Conservation (phyloP, 2,113 vertebrate species). For the Aramus guarauna region DNA sequence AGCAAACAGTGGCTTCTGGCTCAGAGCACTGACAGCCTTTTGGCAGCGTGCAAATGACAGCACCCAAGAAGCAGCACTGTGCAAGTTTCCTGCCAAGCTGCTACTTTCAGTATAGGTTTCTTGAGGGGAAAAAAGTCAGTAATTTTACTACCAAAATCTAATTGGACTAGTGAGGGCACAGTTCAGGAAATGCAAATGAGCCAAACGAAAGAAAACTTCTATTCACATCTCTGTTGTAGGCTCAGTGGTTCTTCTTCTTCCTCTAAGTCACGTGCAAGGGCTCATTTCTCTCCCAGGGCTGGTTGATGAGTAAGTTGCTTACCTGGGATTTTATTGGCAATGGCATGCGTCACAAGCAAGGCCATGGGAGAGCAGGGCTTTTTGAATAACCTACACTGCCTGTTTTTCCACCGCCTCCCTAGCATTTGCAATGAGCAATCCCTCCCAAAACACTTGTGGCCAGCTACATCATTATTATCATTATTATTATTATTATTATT, state of each 20-base stretch:
- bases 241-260: background rate
- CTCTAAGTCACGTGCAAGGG: fast-evolving
- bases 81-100: background rate
- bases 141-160: background rate
- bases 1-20: background rate
- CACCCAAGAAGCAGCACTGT: background rate
- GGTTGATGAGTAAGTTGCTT: background rate
- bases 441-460: background rate
- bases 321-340: background rate
- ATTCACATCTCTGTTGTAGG: background rate
- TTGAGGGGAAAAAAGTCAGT: background rate
- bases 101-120: background rate
- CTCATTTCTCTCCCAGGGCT: background rate
- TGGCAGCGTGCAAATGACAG: background rate
- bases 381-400: background rate
- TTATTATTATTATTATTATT: background rate
- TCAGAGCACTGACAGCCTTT: background rate
- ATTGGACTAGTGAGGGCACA: background rate
- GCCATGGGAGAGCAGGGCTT: background rate
- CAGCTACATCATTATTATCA: background rate
- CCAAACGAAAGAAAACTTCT: background rate
- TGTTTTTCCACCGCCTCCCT: background rate
- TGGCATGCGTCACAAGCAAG: fast-evolving
- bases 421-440: background rate
- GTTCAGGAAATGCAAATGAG: background rate